Percentiles rank a stretch among this genome's conserved stretches.
These are phyloP conservation scores for Orthonychiurus folsomi DNA, from an alignment of 2,888 invertebrate species.

Conservation along the genomic window DNA sequence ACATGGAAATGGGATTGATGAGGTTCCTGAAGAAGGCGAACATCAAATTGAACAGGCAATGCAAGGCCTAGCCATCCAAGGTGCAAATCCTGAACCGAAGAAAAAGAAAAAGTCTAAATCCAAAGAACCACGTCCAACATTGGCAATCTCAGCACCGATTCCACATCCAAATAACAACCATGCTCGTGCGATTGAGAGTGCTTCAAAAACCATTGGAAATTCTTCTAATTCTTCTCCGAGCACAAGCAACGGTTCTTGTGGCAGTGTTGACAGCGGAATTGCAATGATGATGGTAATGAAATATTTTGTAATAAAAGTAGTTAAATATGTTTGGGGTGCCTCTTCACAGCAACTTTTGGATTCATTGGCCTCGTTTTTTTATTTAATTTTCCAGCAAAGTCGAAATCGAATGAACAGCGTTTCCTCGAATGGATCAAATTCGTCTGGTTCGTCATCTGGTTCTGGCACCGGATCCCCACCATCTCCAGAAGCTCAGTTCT, in stretches of 20 bases:
- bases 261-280: conserved; percentile 9
- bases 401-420: conserved; percentile 44
- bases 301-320: no score
- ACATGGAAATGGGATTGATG: no score
- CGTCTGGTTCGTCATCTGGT: conserved; percentile 38
- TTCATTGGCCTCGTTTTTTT: no score
- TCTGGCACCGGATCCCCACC: conserved; percentile 28
- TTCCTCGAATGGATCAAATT: conserved; percentile 44
- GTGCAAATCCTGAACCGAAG: conserved; percentile 44
- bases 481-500: conserved; percentile 27
- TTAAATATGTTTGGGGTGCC: no score
- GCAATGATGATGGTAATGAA: background rate
- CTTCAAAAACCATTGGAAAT: background rate
- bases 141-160: conserved; percentile 52
- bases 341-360: no score
- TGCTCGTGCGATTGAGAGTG: conserved; percentile 11
- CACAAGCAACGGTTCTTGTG: conserved; percentile 1
- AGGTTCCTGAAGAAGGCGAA: conserved; percentile 49
- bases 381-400: no score
- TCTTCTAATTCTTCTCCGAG: background rate
- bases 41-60: background rate
- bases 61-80: conserved; percentile 7
- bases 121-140: conserved; percentile 54
- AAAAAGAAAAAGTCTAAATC: conserved; percentile 62
- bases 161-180: conserved; percentile 43